Evolutionary conservation across 2,113 vertebrate genomes (phyloP), one percentile per base, ranked within the genome.

Genomic region (Vireo altiloquus): DNA sequence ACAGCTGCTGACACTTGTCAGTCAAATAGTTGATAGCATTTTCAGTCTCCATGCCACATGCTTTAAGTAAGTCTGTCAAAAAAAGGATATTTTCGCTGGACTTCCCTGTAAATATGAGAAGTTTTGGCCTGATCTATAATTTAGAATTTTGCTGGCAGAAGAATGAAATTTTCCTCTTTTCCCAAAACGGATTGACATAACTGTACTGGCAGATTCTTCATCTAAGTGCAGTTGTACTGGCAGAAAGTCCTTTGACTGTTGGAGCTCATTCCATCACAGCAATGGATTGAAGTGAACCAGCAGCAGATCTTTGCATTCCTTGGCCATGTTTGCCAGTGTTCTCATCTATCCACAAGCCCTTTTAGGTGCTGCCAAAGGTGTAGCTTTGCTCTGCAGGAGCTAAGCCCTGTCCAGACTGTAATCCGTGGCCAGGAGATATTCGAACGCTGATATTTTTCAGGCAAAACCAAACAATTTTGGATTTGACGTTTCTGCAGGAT

Each of bases 1-100:
- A 95, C 96, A 97, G 96, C 93, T 96, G 95, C 96, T 97, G 97
- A 97, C 96, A 97, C 96, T 95, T 97, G 97, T 97, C 97, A 96
- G 96, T 97, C 96, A 96, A 97, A 97, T 90, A 94, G 93, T 96
- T 96, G 97, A 96, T 97, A 95, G 95, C 96, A 96, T 97, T 97
- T 97, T 96, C 96, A 97, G 95, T 96, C 92, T 95, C 97, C 93
- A 94, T 92, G 96, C 95, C 95, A 96, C 95, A 96, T 96, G 96
- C 96, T 94, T 95, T 96, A 95, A 96, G 90, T 96, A 96, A 96
- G 89, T 82, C 94, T 94, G 95, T 96, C 96, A 96, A 95, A 94
- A 94, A 95, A 87, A 87, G 80, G 95, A 96, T 96, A 95, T 96
- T 96, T 96, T 97, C 31, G 33, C 92, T 95, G 94, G 95, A 96